These are phyloP conservation scores for Pentamera pediparva DNA, from an alignment of 53 echinoderm and acorn worm species.

Conservation along the genomic window DNA sequence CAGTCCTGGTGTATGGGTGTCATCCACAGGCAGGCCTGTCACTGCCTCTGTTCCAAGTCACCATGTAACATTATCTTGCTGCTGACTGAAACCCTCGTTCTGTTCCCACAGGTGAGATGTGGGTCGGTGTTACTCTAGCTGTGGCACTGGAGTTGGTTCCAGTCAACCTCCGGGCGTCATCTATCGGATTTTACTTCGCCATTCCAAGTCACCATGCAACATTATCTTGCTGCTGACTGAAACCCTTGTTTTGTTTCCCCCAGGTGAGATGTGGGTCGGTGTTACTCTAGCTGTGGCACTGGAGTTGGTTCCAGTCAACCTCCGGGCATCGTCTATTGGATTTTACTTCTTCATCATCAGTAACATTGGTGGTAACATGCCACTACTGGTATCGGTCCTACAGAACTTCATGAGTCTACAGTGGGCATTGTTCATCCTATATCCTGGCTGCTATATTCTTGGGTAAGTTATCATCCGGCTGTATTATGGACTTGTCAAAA, in stretches of 20 bases:
- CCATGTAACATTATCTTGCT: no score
- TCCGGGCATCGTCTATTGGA: constrained; percentile 56
- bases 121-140: constrained; percentile 72
- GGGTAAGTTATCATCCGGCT: constrained; percentile 50
- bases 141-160: constrained; percentile 72
- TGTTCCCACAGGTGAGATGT: constrained; percentile 62
- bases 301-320: constrained; percentile 58
- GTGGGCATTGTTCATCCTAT: constrained; percentile 50
- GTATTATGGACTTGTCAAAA: no score
- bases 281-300: constrained; percentile 67
- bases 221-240: no score
- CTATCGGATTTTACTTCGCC: constrained; percentile 69
- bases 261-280: constrained; percentile 87
- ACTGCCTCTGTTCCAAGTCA: no score
- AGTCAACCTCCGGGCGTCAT: constrained; percentile 45
- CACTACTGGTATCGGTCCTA: constrained; percentile 52
- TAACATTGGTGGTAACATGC: constrained; percentile 74
- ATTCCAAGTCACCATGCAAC: no score
- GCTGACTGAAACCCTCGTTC: no score
- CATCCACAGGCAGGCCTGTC: no score
- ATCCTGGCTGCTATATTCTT: constrained; percentile 61
- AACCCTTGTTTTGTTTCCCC: neutral
- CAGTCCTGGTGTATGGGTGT: no score
- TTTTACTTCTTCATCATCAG: constrained; percentile 81
- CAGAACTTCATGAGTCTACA: constrained; percentile 23